Percentiles rank a stretch among this genome's conserved stretches.
Evolutionary conservation across 2,797 vertebrate genomes (phyloP).

Genomic region (Urosaurus nigricauda): DNA sequence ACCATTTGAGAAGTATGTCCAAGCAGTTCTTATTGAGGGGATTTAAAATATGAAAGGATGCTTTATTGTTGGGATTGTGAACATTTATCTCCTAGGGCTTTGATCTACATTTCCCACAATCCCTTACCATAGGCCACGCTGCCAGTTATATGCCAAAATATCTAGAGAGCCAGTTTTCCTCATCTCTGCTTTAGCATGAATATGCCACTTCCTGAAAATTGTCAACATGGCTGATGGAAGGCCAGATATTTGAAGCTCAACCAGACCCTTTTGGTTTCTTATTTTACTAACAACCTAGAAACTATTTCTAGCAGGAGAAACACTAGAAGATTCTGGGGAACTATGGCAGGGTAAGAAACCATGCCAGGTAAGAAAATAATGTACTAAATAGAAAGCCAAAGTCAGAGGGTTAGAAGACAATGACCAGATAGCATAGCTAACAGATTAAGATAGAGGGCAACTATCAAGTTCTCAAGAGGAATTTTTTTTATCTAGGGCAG

Average conservation of each 20-base stretch:
- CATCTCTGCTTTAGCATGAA: neutral
- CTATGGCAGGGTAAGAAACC: neutral
- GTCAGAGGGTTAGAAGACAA: neutral
- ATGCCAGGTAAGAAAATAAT: neutral
- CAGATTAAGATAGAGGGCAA: neutral
- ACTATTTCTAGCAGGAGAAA: neutral
- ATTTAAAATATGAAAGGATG: neutral
- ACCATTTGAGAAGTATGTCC: neutral
- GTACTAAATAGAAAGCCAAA: neutral
- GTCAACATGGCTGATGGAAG: neutral
- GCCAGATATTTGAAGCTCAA: neutral
- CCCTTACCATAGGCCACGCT: neutral
- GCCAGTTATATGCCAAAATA: neutral
- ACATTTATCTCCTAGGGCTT: neutral
- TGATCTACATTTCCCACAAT: neutral
- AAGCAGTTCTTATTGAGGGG: neutral
- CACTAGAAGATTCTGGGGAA: too few species aligned
- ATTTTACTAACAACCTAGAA: too few species aligned
- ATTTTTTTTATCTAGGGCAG: neutral
- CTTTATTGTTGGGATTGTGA: neutral
- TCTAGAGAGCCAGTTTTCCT: neutral
- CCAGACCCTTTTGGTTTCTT: neutral
- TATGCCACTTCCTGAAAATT: too few species aligned
- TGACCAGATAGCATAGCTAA: neutral
- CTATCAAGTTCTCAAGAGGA: conserved; percentile 5